phyloP scores from a whole-genome alignment of 2,888 invertebrate genomes.

The Pterostichus niger region DNA sequence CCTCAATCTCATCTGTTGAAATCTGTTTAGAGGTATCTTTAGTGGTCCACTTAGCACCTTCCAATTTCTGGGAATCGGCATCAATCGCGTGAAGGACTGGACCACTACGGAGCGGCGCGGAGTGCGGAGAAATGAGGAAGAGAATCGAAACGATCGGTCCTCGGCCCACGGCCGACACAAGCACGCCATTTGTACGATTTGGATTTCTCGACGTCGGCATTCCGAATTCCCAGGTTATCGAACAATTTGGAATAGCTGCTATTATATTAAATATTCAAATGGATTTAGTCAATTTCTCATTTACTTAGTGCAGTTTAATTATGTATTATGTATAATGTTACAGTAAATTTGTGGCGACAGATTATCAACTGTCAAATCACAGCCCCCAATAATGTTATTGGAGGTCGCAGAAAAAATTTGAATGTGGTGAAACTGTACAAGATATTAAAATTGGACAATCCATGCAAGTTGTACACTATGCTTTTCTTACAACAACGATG shows the following conservation, averaged over 20 bases:
- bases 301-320: no score
- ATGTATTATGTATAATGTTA: no score
- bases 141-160: conserved; percentile 15
- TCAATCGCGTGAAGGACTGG: conserved; percentile 45
- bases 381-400: no score
- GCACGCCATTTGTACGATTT: conserved; percentile 17
- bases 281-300: neutral
- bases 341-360: no score
- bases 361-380: no score
- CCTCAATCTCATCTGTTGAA: conserved; percentile 61
- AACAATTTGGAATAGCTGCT: neutral
- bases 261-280: conserved; percentile 11
- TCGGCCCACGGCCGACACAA: conserved; percentile 17
- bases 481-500: no score
- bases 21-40: conserved; percentile 65
- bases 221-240: neutral
- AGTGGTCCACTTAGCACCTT: conserved; percentile 64
- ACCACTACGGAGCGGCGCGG: neutral
- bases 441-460: no score
- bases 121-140: neutral
- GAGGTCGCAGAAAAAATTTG: no score
- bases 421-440: no score
- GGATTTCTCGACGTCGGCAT: conserved; percentile 24
- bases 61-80: conserved; percentile 64
- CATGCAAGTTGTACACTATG: no score